Base-by-base conservation (phyloP, 1,140 invertebrate genomes). In the Drosophila grimshawi region DNA sequence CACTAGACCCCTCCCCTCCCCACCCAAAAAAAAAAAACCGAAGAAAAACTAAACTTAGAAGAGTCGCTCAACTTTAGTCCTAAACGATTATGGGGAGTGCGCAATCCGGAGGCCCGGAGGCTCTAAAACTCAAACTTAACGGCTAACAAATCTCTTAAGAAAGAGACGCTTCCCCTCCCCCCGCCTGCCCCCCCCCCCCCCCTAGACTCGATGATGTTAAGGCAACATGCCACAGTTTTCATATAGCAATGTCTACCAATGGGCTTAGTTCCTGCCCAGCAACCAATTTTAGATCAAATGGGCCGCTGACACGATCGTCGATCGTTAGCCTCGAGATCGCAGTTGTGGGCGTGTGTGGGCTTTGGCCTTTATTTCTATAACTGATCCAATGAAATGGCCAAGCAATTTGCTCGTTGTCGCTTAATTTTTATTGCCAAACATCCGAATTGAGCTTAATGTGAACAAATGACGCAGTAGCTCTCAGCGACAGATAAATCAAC, bases 251-350 rank as follows among this genome's bases (percentile, higher is more conserved):
- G 71, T 63, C 39, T 74, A 60, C 19, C 27, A 27, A n/a, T 56
- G 19, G 35, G 35, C 55, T 57, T 57, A 39, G 27, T 51, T 27
- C 35, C 48, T 64, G 49, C 43, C 46, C 60, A 41, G 52, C 41
- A 76, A 56, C 69, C 65, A 78, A 46, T 56, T 57, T 33, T 51
- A 74, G 81, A 86, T 86, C 81, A 86, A 86, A 86, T 86, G 49
- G 41, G 49, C 81, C 81, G 81, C 81, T 86, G 82, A 86, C 85
- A 80, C 81, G 80, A 83, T 86, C 80, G 46, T 74, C 2, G 39
- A 59, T 74, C 69, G 69, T 66, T 62, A 61, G 56, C 74, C 49
- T 75, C 69, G 62, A 63, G 56, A 41, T n/a, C 63, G 11, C 11
- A 27, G 49, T 46, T 30, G 75, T 69, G 63, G 72, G 75, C 51